Conservation (phyloP, 2,113 vertebrate species). For the Meles meles region DNA sequence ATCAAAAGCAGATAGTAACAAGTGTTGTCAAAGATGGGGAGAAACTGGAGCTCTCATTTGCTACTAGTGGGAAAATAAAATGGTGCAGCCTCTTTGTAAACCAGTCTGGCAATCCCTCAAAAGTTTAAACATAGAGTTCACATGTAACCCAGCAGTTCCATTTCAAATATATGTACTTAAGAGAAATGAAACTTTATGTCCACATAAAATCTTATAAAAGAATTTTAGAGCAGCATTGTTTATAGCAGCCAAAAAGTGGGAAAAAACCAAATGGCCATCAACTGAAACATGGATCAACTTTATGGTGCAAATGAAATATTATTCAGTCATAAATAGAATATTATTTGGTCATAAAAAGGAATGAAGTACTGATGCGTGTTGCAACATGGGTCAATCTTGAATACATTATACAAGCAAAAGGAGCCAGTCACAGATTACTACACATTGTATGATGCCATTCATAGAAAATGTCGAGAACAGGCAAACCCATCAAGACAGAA, state of each 20-base stretch:
- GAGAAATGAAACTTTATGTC: not conserved
- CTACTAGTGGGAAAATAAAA: not conserved
- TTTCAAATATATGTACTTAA: not conserved
- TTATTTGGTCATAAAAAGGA: not conserved
- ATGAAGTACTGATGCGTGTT: not conserved
- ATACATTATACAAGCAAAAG: not conserved
- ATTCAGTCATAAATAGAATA: not conserved
- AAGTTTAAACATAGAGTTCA: not conserved
- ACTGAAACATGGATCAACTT: not conserved
- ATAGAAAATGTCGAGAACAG: not conserved
- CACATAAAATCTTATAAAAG: not conserved
- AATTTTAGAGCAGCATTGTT: not conserved
- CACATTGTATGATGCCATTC: not conserved
- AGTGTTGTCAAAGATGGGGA: not conserved
- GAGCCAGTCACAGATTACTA: not conserved
- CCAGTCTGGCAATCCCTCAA: not conserved
- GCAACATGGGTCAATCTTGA: not conserved
- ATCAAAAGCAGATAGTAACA: not conserved
- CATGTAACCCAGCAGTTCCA: not conserved
- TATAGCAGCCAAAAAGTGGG: not conserved
- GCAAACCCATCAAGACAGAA: not conserved
- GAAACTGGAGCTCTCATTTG: not conserved
- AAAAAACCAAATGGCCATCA: not conserved
- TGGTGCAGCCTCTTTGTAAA: not conserved
- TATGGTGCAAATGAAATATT: not conserved